phyloP scores from a whole-genome alignment of 2,888 invertebrate species.

The Psococerastis gibbosa region DNA sequence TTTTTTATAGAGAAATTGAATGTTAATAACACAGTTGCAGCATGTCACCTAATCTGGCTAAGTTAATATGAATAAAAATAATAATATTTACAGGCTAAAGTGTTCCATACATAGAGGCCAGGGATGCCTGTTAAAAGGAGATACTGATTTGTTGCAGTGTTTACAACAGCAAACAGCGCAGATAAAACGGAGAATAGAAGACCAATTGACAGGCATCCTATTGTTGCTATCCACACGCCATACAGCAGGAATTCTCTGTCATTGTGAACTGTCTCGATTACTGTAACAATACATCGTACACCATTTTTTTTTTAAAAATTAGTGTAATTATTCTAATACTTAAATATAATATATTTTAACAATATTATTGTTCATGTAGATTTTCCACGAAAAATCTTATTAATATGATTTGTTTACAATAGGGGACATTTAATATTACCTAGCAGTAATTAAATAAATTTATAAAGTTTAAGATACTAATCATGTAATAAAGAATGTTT shows the following conservation, averaged over 20 bases:
- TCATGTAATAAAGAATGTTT: too few relatives aligned
- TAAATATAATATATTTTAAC: background rate
- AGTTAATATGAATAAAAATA: too few relatives aligned
- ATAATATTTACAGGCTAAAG: constrained; percentile 43
- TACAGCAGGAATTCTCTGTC: constrained; percentile 45
- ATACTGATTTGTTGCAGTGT: constrained; percentile 56
- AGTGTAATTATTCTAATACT: constrained; percentile 6
- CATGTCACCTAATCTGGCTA: too few relatives aligned
- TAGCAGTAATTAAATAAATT: too few relatives aligned
- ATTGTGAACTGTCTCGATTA: constrained; percentile 38
- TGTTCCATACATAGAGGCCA: constrained; percentile 61
- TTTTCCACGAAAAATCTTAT: background rate
- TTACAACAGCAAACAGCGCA: constrained; percentile 50
- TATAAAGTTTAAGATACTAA: too few relatives aligned
- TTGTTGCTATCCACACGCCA: constrained; percentile 57
- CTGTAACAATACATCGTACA: constrained; percentile 26
- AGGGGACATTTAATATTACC: too few relatives aligned
- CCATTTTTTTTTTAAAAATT: constrained; percentile 9
- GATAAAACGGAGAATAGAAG: constrained; percentile 40
- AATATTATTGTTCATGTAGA: too few relatives aligned
- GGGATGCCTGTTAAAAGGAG: constrained; percentile 43
- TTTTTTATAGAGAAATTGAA: too few relatives aligned
- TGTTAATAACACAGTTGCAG: too few relatives aligned
- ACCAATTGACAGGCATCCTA: constrained; percentile 46
- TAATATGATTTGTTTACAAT: constrained; percentile 11